Evolutionary conservation across 1,140 invertebrate species (phyloP), one percentile per base, ranked within the genome.

Genomic region (Calosoma granatense): DNA sequence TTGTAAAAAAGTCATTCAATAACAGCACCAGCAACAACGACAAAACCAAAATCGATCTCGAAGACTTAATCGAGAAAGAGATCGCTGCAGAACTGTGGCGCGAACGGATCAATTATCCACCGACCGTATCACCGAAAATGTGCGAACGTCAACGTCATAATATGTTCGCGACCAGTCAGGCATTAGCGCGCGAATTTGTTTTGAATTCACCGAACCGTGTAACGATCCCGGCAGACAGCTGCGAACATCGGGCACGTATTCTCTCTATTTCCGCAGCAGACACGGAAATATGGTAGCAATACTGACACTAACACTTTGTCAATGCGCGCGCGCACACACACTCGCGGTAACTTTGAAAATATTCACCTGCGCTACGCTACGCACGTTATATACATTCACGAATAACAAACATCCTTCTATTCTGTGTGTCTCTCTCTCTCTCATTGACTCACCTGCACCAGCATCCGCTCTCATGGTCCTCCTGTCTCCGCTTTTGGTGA

Each of bases 281-380:
- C 58, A 86, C 85, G 22, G 86, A 88, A 73, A 87, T 88, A 64
- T 88, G 86, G 86, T 88, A 77, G 71, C 15, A n/a, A n/a, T n/a
- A 36, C 52, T 41, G 4, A 23, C 14, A 17, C 19, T 11, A 23
- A 1, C 4, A 19, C 51, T 14, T 19, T 11, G 15, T 22, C 11
- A 43, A 56, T 20, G 15, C 36, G 58, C 61, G 51, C 43, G 56
- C 47, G 56, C 15, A 20, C 26, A 23, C 23, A 55, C 15, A 4
- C 30, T 43, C 22, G 19, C 20, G 11, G 20, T 19, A 20, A 52
- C 9, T 52, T 52, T 11, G 12, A 19, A 20, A 11, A 52, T n/a
- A n/a, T n/a, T n/a, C n/a, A n/a, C n/a, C n/a, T n/a, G n/a, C n/a
- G 22, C 26, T 20, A 6, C 20, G n/a, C 11, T 36, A 12, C 9